phyloP scores from a whole-genome alignment of 2,113 vertebrate species.

The Aptenodytes patagonicus region DNA sequence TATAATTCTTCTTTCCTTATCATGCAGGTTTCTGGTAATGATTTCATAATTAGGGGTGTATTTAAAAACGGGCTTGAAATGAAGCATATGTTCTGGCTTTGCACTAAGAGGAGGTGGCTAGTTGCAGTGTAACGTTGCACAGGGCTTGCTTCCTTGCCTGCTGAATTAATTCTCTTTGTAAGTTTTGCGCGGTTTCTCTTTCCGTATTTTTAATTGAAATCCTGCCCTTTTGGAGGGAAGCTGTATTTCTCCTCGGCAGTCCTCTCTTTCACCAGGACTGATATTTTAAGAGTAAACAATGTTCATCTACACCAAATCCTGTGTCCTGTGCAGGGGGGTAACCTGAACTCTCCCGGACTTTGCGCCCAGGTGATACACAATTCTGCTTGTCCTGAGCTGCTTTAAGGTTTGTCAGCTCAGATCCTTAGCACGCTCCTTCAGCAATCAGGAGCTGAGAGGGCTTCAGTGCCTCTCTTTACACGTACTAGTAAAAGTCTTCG shows the following conservation, averaged over 20 bases:
- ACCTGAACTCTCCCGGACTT: not conserved
- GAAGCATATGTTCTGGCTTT: not conserved
- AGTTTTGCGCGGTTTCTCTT: not conserved
- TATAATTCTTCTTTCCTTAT: conserved; percentile 40
- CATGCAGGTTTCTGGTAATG: conserved; percentile 2
- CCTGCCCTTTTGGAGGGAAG: not conserved
- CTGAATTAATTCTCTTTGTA: not conserved
- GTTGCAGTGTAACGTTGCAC: not conserved
- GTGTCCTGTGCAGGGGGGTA: not conserved
- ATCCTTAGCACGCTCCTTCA: not conserved
- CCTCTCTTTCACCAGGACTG: not conserved
- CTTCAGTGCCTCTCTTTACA: not conserved
- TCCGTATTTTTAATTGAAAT: not conserved
- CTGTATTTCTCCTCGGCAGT: not conserved
- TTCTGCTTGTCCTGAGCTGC: not conserved
- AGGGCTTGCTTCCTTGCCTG: not conserved
- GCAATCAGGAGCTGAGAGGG: not conserved
- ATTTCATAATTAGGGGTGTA: conserved; percentile 23
- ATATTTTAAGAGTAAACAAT: not conserved
- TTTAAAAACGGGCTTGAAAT: conserved; percentile 24
- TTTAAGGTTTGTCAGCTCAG: not conserved
- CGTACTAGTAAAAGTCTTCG: not conserved
- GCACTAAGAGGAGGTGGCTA: not conserved
- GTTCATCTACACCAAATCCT: not conserved
- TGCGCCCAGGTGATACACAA: not conserved